Evolutionary conservation across 2,113 vertebrate genomes (phyloP), one percentile per base, ranked within the genome.

Genomic region (Chlamydotis undulata): DNA sequence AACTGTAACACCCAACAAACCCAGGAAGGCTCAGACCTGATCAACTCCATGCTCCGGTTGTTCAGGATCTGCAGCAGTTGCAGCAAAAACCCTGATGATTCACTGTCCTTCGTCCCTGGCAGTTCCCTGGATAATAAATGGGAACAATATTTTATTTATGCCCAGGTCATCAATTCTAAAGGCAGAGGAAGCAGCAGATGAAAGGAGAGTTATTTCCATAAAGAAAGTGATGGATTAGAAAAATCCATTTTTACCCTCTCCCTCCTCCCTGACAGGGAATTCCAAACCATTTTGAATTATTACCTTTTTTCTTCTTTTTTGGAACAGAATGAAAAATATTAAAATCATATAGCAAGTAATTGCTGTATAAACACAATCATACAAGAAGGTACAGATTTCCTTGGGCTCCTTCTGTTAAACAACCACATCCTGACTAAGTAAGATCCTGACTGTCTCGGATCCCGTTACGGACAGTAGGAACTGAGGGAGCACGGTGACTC

Each of bases 51-150:
- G 86, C 90, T 93, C 81, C 87, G 84, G 87, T 26, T 73, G 92
- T 19, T 92, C 87, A 91, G 61, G 82, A 78, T 88, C 69, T 92
- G 43, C 82, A 94, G 92, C 73, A 91, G 76, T 19, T 90, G 75
- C 95, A 94, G 95, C 83, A 94, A 82, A 94, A 90, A 0, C 76
- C 78, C 67, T 94, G 74, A 94, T 84, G 94, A 95, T 96, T 96
- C 94, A 94, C 90, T 91, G 89, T 78, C 93, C 90, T 94, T 87
- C 43, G 2, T 68, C 77, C 89, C 89, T 75, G 89, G 82, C 89
- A 95, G 93, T 37, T 93, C 73, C 85, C 94, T 73, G 70, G 93
- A 86, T 95, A 96, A 97, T 89, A 97, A 96, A 97, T 84, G 73
- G 78, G 92, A 94, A 47, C 86, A 47, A 92, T 91, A 87, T 89